Percentiles rank a stretch among this genome's conserved stretches.
Evolutionary conservation across 2,113 vertebrate species (phyloP).

Genomic region (Laticauda colubrina): DNA sequence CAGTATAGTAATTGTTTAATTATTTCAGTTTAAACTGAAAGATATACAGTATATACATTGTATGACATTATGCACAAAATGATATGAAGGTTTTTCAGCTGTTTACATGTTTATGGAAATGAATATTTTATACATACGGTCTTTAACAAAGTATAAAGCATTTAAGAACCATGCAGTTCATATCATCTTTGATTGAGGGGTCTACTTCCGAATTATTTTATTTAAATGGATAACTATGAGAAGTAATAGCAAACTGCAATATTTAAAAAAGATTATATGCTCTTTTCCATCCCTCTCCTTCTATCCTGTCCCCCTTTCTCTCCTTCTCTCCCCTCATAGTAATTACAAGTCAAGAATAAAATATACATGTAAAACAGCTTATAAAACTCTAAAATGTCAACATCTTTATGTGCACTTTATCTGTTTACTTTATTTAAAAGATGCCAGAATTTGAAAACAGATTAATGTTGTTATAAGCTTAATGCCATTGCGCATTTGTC

Average conservation of each 20-base stretch:
- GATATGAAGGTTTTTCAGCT: not conserved
- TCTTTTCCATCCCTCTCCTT: too few relatives aligned
- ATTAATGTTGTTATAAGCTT: not conserved
- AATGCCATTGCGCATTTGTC: not conserved
- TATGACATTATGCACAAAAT: not conserved
- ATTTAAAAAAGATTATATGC: not conserved
- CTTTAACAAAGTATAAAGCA: not conserved
- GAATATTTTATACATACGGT: not conserved
- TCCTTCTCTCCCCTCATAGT: not conserved
- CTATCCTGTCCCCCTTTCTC: too few relatives aligned
- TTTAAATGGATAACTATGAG: not conserved
- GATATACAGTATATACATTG: too few relatives aligned
- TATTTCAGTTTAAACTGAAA: conserved; percentile 5
- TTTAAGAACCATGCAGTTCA: not conserved
- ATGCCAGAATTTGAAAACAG: not conserved
- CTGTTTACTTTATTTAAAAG: not conserved
- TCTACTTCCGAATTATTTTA: not conserved
- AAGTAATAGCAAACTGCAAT: not conserved
- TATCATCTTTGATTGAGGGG: not conserved
- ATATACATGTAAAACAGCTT: not conserved
- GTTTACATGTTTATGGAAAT: not conserved
- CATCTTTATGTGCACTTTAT: not conserved
- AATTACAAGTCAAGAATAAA: not conserved
- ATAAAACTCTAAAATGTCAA: not conserved
- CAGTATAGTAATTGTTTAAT: not conserved